phyloP scores from a whole-genome alignment of 2,888 invertebrate species.

The Rutpela maculata region DNA sequence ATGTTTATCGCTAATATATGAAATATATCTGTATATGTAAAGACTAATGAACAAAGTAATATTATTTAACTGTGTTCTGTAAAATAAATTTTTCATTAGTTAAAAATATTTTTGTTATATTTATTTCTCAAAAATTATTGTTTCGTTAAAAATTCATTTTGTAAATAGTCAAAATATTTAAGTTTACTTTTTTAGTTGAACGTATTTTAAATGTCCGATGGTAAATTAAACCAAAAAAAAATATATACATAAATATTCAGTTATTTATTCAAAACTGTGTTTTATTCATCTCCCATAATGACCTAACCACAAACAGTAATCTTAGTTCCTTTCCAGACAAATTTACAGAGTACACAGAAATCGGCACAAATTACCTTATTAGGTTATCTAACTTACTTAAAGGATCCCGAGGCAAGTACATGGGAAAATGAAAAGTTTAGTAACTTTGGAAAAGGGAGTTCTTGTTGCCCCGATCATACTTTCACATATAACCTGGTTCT shows the following conservation, averaged over 20 bases:
- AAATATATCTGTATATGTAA: slow-evolving; percentile 40
- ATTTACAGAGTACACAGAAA: too few species aligned
- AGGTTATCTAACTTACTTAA: too few species aligned
- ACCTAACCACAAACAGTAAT: background rate
- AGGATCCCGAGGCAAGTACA: too few species aligned
- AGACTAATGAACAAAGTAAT: slow-evolving; percentile 53
- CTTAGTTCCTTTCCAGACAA: too few species aligned
- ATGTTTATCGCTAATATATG: slow-evolving; percentile 53
- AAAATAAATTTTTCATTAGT: slow-evolving; percentile 47
- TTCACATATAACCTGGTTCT: too few species aligned
- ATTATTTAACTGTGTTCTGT: slow-evolving; percentile 46
- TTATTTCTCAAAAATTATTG: slow-evolving; percentile 48
- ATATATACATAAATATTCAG: slow-evolving; percentile 28
- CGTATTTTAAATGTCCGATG: slow-evolving; percentile 32
- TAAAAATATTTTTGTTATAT: slow-evolving; percentile 52
- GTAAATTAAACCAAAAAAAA: slow-evolving; percentile 39
- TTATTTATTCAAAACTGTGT: slow-evolving; percentile 32
- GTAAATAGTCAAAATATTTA: slow-evolving; percentile 46
- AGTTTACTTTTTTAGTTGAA: slow-evolving; percentile 36
- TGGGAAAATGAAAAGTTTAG: too few species aligned
- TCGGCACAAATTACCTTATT: too few species aligned
- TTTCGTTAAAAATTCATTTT: slow-evolving; percentile 40
- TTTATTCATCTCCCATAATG: background rate
- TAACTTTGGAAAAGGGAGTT: too few species aligned
- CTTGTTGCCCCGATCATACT: too few species aligned